Evolutionary conservation across 2,888 invertebrate genomes (phyloP).

Genomic region (Proisotoma minuta): DNA sequence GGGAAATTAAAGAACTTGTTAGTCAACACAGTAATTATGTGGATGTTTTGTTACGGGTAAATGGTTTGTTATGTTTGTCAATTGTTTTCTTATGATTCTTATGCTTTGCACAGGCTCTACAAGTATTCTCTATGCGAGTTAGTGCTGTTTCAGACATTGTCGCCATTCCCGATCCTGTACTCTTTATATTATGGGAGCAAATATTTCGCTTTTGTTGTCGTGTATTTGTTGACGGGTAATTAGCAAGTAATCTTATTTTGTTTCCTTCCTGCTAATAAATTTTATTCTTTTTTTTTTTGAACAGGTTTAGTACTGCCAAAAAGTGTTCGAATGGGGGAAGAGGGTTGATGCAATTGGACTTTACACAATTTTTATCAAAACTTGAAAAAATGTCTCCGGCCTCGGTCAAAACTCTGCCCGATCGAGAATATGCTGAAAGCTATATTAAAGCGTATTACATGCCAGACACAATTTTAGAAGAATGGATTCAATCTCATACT

Average conservation of each 20-base stretch:
- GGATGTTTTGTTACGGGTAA: slow-evolving; percentile 65
- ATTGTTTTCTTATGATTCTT: slow-evolving; percentile 2
- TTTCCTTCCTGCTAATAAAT: neutral
- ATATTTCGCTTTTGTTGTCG: slow-evolving; percentile 79
- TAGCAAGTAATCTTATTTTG: slow-evolving; percentile 4
- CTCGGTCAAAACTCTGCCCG: slow-evolving; percentile 59
- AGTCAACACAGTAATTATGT: slow-evolving; percentile 89
- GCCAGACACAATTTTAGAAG: slow-evolving; percentile 78
- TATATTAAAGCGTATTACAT: slow-evolving; percentile 96
- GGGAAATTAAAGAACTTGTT: slow-evolving; percentile 83
- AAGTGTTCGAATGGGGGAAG: slow-evolving; percentile 95
- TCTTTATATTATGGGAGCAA: slow-evolving; percentile 76
- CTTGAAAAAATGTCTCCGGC: slow-evolving; percentile 78
- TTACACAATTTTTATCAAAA: slow-evolving; percentile 86
- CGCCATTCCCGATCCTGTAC: slow-evolving; percentile 65
- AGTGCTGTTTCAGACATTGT: slow-evolving; percentile 67
- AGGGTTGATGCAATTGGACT: slow-evolving; percentile 96
- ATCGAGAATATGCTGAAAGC: slow-evolving; percentile 82
- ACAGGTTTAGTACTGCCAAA: slow-evolving; percentile 76
- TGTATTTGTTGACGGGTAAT: slow-evolving; percentile 84
- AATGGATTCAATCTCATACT: slow-evolving; percentile 78
- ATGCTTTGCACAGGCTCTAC: slow-evolving; percentile 58
- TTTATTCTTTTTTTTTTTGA: slow-evolving; percentile 48
- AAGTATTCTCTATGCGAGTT: slow-evolving; percentile 71
- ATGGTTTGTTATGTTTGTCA: neutral